These are phyloP conservation scores for Caracal caracal DNA, from an alignment of 2,113 vertebrate genomes.

Conservation along the genomic window DNA sequence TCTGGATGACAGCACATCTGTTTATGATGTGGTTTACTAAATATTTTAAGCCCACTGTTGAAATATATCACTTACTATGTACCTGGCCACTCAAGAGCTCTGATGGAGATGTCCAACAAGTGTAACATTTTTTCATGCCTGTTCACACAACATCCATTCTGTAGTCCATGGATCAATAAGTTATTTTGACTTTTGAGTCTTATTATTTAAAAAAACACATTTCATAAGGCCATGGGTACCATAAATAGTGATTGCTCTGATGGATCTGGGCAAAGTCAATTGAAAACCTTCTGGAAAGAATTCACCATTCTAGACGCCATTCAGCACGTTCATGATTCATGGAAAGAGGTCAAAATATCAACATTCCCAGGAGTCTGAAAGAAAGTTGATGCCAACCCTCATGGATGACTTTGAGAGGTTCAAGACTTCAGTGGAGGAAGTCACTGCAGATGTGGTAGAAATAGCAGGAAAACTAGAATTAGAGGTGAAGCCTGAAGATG, in stretches of 20 bases:
- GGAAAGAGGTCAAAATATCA: not conserved
- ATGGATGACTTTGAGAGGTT: not conserved
- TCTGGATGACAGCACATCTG: not conserved
- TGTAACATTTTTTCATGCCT: not conserved
- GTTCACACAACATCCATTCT: not conserved
- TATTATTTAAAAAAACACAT: not conserved
- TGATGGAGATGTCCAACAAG: not conserved
- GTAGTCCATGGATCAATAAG: not conserved
- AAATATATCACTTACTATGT: not conserved
- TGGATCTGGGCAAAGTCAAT: not conserved
- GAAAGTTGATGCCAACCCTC: not conserved
- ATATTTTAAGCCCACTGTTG: not conserved
- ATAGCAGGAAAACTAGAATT: not conserved
- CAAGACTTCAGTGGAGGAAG: not conserved
- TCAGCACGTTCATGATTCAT: not conserved
- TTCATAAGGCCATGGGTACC: not conserved
- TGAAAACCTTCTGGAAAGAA: not conserved
- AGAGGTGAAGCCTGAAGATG: not conserved
- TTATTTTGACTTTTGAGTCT: not conserved
- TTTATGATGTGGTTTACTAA: not conserved
- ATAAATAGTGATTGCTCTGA: not conserved
- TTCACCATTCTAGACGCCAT: not conserved
- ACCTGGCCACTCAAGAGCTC: not conserved
- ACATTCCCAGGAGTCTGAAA: not conserved
- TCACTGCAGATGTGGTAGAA: not conserved